Base-by-base conservation (phyloP, 2,113 vertebrate genomes). In the Anser brachyrhynchus region DNA sequence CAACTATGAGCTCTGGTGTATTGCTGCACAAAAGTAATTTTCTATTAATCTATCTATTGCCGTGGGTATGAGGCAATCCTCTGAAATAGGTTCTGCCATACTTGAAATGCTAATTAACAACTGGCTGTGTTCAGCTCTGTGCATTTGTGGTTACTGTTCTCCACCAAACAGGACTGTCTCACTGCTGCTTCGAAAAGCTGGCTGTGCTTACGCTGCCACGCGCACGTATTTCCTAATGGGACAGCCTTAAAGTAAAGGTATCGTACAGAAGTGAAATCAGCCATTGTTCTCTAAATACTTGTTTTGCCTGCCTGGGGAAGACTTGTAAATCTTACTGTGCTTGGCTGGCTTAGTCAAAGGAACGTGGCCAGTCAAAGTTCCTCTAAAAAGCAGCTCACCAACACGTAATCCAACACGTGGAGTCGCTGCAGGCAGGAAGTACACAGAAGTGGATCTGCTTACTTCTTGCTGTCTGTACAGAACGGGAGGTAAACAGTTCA, bases 91-190 rank as follows among this genome's bases (percentile, higher is more conserved):
- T 80, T 90, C 57, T 90, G 74, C 70, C 44, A 2, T 82, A 70
- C 39, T 75, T 84, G 46, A 93, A 86, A 84, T 86, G 52, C 46
- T 89, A 81, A 78, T 95, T 90, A 92, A 81, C 14, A 75, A 62
- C 72, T 82, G n/a, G 72, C 70, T 80, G 2, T 58, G 92, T 71
- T 49, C 66, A 81, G 33, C 90, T 71, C 33, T 46, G 0, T 75
- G 66, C 39, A 51, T 67, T 43, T 90, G 35, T 75, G 61, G 52
- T 93, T 93, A 33, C 59, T 78, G 31, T 61, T 95, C 35, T 92
- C 33, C 25, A 4, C 20, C 46, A 89, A 17, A 52, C 43, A 10
- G 15, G 66, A 21, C 35, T 72, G 64, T 77, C n/a, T 96, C 9
- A 6, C 2, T 4, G 69, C 85, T 89, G 35, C 70, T 84, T 72